These are phyloP conservation scores for Troides oblongomaculatus DNA, from an alignment of 2,888 invertebrate species.

Conservation along the genomic window DNA sequence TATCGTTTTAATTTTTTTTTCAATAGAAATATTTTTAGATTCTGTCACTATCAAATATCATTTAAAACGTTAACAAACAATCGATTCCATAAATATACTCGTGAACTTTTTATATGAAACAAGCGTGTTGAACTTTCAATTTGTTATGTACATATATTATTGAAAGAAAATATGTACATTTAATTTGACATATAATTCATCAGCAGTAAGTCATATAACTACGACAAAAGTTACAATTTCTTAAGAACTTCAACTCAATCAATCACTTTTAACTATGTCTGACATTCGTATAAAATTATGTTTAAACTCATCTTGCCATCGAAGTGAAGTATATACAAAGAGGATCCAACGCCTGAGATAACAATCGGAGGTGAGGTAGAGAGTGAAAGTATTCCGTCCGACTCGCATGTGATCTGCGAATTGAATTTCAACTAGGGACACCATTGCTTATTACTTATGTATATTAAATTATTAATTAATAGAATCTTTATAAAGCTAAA, in stretches of 20 bases:
- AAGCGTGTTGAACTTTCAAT: too few species aligned
- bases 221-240: too few species aligned
- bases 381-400: slow-evolving; percentile 72
- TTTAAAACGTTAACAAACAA: background rate
- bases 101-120: too few species aligned
- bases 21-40: slow-evolving; percentile 15
- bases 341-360: slow-evolving; percentile 44
- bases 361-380: slow-evolving; percentile 53
- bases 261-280: too few species aligned
- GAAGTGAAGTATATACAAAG: slow-evolving; percentile 1
- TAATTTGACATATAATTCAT: too few species aligned
- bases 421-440: slow-evolving; percentile 40
- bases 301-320: slow-evolving; percentile 1
- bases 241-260: background rate
- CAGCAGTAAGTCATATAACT: too few species aligned
- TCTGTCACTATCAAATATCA: background rate
- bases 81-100: background rate
- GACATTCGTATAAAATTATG: background rate
- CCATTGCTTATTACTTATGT: slow-evolving; percentile 11
- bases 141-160: too few species aligned
- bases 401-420: slow-evolving; percentile 65
- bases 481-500: background rate
- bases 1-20: slow-evolving; percentile 28
- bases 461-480: background rate
- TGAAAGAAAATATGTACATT: too few species aligned